These are phyloP conservation scores for Tyrannus savana DNA, from an alignment of 2,113 vertebrate genomes.

Conservation along the genomic window DNA sequence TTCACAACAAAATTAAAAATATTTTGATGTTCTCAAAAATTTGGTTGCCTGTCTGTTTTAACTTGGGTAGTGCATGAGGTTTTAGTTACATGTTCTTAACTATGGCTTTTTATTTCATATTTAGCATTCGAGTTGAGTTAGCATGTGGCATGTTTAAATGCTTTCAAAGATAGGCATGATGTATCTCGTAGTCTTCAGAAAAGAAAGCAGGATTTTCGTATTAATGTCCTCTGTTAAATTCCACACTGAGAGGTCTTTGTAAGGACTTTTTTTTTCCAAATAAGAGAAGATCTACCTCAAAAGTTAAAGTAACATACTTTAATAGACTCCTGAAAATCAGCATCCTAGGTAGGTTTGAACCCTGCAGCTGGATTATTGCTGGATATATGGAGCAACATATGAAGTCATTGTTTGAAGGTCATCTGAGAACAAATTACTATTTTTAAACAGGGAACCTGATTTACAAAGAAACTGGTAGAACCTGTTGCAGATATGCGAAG, in stretches of 20 bases:
- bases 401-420: background rate
- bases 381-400: background rate
- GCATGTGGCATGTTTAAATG: background rate
- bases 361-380: background rate
- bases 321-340: background rate
- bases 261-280: background rate
- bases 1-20: background rate
- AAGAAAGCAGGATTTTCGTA: background rate
- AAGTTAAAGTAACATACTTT: background rate
- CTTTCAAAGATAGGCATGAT: background rate
- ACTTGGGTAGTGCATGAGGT: background rate
- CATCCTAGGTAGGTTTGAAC: background rate
- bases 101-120: background rate
- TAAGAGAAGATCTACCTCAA: background rate
- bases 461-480: background rate
- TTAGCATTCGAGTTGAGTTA: background rate
- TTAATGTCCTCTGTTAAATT: background rate
- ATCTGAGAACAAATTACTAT: background rate
- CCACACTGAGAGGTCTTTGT: fast-evolving
- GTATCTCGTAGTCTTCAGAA: background rate
- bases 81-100: background rate
- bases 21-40: background rate
- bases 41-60: background rate
- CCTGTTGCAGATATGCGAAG: background rate
- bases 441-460: background rate